Base-by-base conservation (phyloP, 2,113 vertebrate genomes). In the Mustela nigripes region DNA sequence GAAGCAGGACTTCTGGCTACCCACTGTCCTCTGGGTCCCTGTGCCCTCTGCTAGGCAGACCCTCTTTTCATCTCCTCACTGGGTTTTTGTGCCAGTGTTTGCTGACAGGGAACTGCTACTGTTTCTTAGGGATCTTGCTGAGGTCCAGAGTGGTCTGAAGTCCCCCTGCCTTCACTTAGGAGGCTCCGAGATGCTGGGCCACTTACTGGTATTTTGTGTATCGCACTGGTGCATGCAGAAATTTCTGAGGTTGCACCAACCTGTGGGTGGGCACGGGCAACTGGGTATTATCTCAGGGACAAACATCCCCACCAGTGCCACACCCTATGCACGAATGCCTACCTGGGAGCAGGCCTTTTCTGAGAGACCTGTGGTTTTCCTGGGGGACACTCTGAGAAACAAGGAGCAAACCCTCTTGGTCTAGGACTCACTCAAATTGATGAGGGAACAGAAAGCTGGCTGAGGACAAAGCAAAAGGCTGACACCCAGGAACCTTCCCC, bases 81-180 rank as follows among this genome's bases (percentile, higher is more conserved):
- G 82, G 58, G 26, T 50, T 73, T 65, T 79, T 45, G 26, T 36
- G 36, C 53, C 36, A 11, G 36, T 19, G 5, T 39, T 81, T 0
- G 0, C 36, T 26, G 19, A 15, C 3, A 15, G 5, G 22, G 28
- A 31, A 26, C 14, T 0, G 18, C n/a, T 11, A 2, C 22, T 50
- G n/a, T 60, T 60, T 83, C 56, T 60, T 87, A 31, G 62, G 45
- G 56, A 48, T 50, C 39, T 42, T 86, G 8, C 58, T 24, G 18
- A 86, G 42, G 33, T 56, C 39, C 28, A 53, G 42, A 33, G 39
- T 31, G 26, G 9, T 50, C 45, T 62, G 15, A 65, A 53, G 63
- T 60, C 48, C 67, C 67, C 56, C 26, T 48, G 5, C 19, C 26
- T 56, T n/a, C 22, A 36, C 19, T 14, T 73, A 67, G 18, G 28